Percentiles rank a stretch among this genome's conserved stretches.
Conservation (phyloP, 2,797 vertebrate genomes). For the Menidia menidia region DNA sequence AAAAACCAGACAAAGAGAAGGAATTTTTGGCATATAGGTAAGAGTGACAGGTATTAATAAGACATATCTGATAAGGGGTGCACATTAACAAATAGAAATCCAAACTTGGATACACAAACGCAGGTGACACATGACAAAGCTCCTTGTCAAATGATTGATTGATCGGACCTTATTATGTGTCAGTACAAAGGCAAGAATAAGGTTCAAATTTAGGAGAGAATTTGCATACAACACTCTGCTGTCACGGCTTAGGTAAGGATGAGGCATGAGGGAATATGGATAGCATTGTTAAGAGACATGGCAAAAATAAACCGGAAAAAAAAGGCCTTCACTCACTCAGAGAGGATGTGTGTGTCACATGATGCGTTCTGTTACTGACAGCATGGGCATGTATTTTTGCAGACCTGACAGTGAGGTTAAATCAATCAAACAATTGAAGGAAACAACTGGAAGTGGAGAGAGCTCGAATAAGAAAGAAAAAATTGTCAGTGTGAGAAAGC, state of each 20-base stretch:
- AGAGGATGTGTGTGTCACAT: constrained; percentile 12
- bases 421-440: constrained; percentile 43
- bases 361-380: constrained; percentile 36
- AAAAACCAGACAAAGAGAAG: constrained; percentile 40
- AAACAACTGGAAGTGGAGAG: constrained; percentile 14
- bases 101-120: constrained; percentile 2
- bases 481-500: constrained; percentile 15
- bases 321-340: too few species aligned
- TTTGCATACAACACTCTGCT: too few species aligned
- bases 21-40: constrained; percentile 50
- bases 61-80: constrained; percentile 56
- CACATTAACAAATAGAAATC: constrained; percentile 15
- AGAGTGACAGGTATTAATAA: constrained; percentile 70
- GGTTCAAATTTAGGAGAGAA: too few species aligned
- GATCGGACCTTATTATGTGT: constrained; percentile 8
- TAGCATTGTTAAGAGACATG: too few species aligned
- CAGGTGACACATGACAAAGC: constrained; percentile 45
- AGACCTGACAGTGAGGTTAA: constrained; percentile 30
- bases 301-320: too few species aligned
- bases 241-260: too few species aligned
- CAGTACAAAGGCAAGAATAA: too few species aligned
- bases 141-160: constrained; percentile 38
- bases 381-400: constrained; percentile 28
- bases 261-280: too few species aligned
- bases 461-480: constrained; percentile 22